Conservation (phyloP, 2,113 vertebrate genomes). For the Plecotus auritus region DNA sequence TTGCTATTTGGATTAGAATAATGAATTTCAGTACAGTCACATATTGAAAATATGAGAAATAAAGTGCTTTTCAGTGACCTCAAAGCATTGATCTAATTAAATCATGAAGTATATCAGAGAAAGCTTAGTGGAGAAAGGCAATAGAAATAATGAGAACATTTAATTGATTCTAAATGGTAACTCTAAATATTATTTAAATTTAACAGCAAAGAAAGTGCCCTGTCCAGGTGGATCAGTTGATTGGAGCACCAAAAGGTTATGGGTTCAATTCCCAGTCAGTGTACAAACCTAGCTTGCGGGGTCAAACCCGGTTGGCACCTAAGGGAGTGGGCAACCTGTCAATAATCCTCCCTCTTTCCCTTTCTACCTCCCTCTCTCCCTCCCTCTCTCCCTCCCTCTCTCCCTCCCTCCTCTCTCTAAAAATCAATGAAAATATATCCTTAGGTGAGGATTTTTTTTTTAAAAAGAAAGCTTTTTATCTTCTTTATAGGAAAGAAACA, state of each 20-base stretch:
- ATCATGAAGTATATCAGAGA: slow-evolving; percentile 33
- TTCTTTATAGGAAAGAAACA: not conserved
- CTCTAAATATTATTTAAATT: slow-evolving; percentile 15
- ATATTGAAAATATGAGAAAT: slow-evolving; percentile 49
- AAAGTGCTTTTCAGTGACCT: slow-evolving; percentile 56
- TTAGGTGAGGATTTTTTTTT: not conserved
- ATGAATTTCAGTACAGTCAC: slow-evolving; percentile 58
- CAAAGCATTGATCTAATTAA: slow-evolving; percentile 61
- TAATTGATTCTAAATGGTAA: slow-evolving; percentile 18
- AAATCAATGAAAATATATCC: not conserved
- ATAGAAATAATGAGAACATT: not conserved
- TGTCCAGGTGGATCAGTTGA: not conserved
- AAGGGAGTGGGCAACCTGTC: too few relatives aligned
- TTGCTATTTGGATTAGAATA: slow-evolving; percentile 65
- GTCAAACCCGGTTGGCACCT: too few relatives aligned
- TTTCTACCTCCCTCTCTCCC: not conserved
- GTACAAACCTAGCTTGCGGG: too few relatives aligned
- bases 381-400: too few relatives aligned
- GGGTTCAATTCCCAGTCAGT: not conserved
- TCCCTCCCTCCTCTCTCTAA: not conserved
- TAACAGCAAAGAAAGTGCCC: slow-evolving; percentile 1
- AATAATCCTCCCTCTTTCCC: not conserved
- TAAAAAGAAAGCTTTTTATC: not conserved
- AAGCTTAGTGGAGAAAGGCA: not conserved
- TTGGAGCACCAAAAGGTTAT: not conserved